phyloP scores from a whole-genome alignment of 1,140 invertebrate genomes.

The Mylabris phalerata region DNA sequence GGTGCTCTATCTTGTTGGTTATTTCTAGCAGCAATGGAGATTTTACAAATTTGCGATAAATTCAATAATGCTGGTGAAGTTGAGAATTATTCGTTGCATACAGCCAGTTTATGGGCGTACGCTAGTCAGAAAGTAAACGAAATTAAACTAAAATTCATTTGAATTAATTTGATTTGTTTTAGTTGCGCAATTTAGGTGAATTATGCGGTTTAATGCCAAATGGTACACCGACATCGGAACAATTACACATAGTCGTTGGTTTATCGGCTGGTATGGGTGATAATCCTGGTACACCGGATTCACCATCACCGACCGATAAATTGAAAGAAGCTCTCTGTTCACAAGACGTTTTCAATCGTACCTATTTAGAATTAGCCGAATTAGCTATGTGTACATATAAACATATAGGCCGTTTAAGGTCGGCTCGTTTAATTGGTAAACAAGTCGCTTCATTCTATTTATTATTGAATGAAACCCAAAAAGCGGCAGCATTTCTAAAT shows the following conservation, averaged over 20 bases:
- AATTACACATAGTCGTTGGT: constrained; percentile 83
- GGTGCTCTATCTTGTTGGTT: constrained; percentile 90
- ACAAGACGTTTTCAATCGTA: constrained; percentile 80
- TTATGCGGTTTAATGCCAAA: constrained; percentile 89
- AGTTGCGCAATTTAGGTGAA: constrained; percentile 79
- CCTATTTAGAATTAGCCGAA: constrained; percentile 88
- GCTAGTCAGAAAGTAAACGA: constrained; percentile 78
- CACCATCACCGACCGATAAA: constrained; percentile 70
- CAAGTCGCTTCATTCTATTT: constrained; percentile 88
- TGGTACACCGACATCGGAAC: constrained; percentile 72
- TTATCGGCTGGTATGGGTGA: constrained; percentile 85
- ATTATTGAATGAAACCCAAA: constrained; percentile 75
- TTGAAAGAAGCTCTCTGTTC: constrained; percentile 87
- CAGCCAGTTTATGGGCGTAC: constrained; percentile 85
- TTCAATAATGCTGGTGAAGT: constrained; percentile 58
- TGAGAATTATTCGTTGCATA: constrained; percentile 78
- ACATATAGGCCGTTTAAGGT: constrained; percentile 80
- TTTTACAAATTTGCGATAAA: constrained; percentile 70
- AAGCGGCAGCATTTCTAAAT: constrained; percentile 80
- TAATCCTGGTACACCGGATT: constrained; percentile 45
- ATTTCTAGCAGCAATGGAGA: constrained; percentile 85
- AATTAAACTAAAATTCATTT: too few species aligned
- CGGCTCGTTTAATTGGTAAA: constrained; percentile 78
- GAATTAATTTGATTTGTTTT: constrained; percentile 28
- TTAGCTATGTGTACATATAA: constrained; percentile 95